Conservation (phyloP, 2,113 vertebrate genomes). For the Daubentonia madagascariensis region DNA sequence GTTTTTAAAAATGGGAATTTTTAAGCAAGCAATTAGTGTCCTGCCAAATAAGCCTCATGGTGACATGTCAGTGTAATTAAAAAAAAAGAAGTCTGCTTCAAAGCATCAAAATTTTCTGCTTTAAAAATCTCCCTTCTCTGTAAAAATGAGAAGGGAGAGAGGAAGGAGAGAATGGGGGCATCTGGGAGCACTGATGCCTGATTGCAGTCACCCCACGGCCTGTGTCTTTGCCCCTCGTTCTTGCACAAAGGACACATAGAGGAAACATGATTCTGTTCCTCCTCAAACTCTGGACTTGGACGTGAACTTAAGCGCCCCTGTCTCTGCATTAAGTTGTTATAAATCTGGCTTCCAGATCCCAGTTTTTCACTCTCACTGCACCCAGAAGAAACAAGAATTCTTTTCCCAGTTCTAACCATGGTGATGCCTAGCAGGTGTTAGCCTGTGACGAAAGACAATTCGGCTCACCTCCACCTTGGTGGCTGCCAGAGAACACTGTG, state of each 20-base stretch:
- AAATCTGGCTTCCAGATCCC: not conserved
- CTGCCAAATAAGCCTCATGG: not conserved
- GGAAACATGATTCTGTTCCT: rapidly evolving
- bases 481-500: not conserved
- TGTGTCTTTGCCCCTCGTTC: not conserved
- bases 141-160: not conserved
- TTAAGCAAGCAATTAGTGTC: conserved; percentile 29
- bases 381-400: not conserved
- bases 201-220: rapidly evolving
- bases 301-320: not conserved
- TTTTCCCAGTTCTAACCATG: not conserved
- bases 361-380: too few species aligned
- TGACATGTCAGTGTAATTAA: not conserved
- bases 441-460: not conserved
- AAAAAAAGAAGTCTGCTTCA: not conserved
- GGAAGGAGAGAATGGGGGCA: not conserved
- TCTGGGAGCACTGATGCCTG: too few species aligned
- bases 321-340: not conserved
- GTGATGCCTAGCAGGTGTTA: not conserved
- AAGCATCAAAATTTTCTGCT: not conserved
- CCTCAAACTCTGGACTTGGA: not conserved
- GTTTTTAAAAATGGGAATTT: not conserved
- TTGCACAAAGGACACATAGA: not conserved
- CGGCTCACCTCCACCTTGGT: not conserved
- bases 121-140: not conserved